phyloP scores from a whole-genome alignment of 2,113 vertebrate species.

The Ciconia boyciana region DNA sequence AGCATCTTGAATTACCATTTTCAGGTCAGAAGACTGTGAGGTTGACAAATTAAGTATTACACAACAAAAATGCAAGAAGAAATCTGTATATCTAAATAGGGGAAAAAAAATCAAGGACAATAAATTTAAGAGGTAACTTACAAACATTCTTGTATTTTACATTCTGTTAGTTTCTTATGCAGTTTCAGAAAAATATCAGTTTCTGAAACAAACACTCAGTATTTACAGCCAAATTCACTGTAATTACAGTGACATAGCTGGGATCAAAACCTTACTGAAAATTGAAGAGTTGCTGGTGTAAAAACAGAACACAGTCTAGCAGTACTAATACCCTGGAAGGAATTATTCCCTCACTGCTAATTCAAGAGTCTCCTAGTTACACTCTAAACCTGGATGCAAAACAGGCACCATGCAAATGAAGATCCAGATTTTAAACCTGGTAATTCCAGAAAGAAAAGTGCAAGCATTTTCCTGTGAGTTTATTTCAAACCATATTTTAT shows the following conservation, averaged over 20 bases:
- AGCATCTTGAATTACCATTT: neutral
- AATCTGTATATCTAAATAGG: neutral
- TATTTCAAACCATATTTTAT: neutral
- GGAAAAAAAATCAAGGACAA: neutral
- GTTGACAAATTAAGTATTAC: neutral
- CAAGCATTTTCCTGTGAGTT: neutral
- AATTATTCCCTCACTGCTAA: neutral
- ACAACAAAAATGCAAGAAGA: neutral
- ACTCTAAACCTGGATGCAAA: neutral
- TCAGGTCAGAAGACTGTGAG: neutral
- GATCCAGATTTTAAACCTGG: neutral
- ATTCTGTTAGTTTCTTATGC: neutral
- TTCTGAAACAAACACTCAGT: neutral
- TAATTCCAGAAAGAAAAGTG: neutral
- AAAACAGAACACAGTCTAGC: neutral
- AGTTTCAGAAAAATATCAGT: neutral
- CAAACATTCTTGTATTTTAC: neutral
- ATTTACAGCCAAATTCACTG: neutral
- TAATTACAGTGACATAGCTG: neutral
- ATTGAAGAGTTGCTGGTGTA: neutral
- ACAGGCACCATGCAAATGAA: neutral
- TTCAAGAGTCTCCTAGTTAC: slow-evolving; percentile 5
- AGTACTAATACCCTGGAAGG: neutral
- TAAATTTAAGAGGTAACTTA: neutral
- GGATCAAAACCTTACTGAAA: neutral